phyloP scores from a whole-genome alignment of 2,888 invertebrate genomes.

The Blastobasis adustella region DNA sequence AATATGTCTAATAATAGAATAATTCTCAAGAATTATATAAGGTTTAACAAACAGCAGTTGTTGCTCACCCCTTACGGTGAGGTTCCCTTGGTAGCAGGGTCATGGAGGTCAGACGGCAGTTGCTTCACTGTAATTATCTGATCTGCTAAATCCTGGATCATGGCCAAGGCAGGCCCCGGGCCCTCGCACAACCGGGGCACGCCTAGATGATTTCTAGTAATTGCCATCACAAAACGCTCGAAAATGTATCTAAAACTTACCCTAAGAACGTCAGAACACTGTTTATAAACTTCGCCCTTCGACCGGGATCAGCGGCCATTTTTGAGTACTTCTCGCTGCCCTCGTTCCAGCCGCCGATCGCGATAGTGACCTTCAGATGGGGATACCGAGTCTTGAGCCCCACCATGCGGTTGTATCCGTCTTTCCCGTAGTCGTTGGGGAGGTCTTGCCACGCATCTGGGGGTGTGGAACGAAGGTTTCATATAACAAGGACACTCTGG shows the following conservation, averaged over 20 bases:
- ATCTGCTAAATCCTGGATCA: no score
- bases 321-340: conserved; percentile 83
- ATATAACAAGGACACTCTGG: no score
- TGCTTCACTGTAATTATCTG: no score
- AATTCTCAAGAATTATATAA: no score
- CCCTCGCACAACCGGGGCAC: no score
- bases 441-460: conserved; percentile 86
- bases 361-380: conserved; percentile 83
- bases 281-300: conserved; percentile 79
- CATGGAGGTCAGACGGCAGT: no score
- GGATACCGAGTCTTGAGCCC: conserved; percentile 79
- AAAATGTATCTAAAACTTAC: conserved; percentile 39
- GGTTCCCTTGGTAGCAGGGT: no score
- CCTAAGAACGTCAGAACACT: conserved; percentile 81
- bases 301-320: conserved; percentile 78
- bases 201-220: no score
- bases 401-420: conserved; percentile 81
- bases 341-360: conserved; percentile 95
- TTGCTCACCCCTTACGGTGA: no score
- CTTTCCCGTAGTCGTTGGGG: conserved; percentile 83
- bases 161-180: no score
- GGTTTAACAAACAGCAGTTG: no score
- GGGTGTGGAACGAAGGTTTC: conserved; percentile 6
- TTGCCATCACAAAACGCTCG: neutral
- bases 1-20: no score